These are phyloP conservation scores for Montipora capricornis DNA, from an alignment of 64 coral and sea anemone genomes.

Conservation along the genomic window DNA sequence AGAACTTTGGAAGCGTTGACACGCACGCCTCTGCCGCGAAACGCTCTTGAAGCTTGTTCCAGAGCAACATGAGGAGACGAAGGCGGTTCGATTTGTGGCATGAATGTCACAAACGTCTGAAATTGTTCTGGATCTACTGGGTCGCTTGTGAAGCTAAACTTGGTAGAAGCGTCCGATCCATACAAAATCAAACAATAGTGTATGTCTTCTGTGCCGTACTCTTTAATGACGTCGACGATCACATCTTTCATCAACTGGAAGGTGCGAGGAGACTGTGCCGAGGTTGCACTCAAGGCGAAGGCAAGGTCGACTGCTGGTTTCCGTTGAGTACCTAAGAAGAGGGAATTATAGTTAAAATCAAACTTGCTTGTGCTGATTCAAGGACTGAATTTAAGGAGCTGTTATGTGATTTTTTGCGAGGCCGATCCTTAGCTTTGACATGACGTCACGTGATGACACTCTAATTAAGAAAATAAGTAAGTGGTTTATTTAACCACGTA, in stretches of 20 bases:
- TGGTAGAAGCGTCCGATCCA: conserved; percentile 39
- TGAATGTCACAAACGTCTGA: neutral
- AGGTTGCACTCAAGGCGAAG: conserved; percentile 71
- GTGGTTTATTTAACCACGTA: no score
- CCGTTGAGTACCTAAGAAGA: neutral
- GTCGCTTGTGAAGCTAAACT: conserved; percentile 39
- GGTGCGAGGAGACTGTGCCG: conserved; percentile 16
- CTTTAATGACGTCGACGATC: conserved; percentile 51
- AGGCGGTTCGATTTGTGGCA: neutral
- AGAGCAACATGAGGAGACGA: conserved; percentile 40
- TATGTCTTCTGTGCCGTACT: conserved; percentile 48
- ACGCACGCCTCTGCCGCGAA: conserved; percentile 18
- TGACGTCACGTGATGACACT: no score
- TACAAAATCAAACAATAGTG: conserved; percentile 53
- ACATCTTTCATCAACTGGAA: conserved; percentile 60
- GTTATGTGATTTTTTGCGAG: no score
- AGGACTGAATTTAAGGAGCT: no score
- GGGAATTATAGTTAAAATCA: neutral
- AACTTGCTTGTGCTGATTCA: neutral
- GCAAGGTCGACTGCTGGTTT: conserved; percentile 50
- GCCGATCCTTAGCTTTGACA: no score
- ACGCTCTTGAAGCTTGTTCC: conserved; percentile 4
- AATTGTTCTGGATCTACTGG: neutral
- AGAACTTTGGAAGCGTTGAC: conserved; percentile 50
- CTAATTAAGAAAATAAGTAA: no score